Conservation (phyloP, 2,797 vertebrate genomes). For the Poeciliopsis turneri region DNA sequence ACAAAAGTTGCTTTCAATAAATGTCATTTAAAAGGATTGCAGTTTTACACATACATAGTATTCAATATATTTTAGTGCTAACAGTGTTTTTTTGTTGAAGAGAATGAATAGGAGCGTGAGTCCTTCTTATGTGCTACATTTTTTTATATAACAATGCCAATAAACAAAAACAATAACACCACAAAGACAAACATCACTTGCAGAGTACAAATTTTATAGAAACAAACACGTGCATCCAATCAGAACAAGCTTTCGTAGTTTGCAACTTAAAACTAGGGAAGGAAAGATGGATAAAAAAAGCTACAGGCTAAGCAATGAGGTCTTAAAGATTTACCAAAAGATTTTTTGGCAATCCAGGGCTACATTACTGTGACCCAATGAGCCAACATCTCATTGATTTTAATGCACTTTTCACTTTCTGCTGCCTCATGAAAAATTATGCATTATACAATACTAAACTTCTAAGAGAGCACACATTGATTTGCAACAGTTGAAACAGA, state of each 20-base stretch:
- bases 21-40: neutral
- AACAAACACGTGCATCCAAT: neutral
- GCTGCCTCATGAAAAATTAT: neutral
- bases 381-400: neutral
- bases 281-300: neutral
- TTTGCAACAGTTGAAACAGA: too few species aligned
- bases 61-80: neutral
- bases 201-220: neutral
- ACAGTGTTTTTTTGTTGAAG: neutral
- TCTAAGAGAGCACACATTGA: neutral
- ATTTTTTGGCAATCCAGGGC: too few species aligned
- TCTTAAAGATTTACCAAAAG: neutral
- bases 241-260: constrained; percentile 1
- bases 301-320: neutral
- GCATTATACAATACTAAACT: neutral
- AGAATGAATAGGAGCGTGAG: neutral
- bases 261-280: neutral
- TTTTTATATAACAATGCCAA: neutral
- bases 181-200: neutral
- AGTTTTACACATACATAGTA: neutral
- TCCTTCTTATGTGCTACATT: constrained; percentile 1
- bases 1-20: neutral
- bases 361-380: neutral
- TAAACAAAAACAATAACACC: neutral
- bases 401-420: neutral